Base-by-base conservation (phyloP, 2,888 invertebrate species). In the Agrypnus murinus region DNA sequence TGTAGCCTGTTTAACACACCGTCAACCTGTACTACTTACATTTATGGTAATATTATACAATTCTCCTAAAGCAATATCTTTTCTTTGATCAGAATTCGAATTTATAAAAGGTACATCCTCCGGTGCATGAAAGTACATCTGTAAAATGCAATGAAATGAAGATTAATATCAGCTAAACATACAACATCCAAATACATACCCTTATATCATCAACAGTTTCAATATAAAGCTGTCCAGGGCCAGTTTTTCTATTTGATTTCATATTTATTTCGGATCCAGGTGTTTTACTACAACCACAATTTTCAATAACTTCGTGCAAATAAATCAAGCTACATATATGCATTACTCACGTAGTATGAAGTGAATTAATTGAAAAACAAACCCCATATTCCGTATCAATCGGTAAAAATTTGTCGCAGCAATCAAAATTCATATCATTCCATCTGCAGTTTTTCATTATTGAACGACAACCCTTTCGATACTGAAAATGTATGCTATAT, bases 311-410 rank as follows among this genome's bases (percentile, higher is more conserved):
- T 17, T 17, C 31, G 15, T 14, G 17, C 15, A 46, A 32, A 34
- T 2, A 9, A 48, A 53, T 17, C 46, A 9, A 17, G 31, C n/a
- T 46, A 10, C 5, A 6, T 12, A 31, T n/a, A n/a, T n/a, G n/a
- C n/a, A n/a, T 55, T 34, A 36, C 77, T 77, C 82, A 87, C 87
- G 84, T 86, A 48, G 92, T 90, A 81, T 93, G 92, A 71, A 90
- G 79, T 0, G 90, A 90, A 79, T 90, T 91, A 50, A 90, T 87
- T 0, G 92, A 88, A 82, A 86, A 92, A 80, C 94, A 94, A 58
- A 85, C 79, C 2, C 94, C 94, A 76, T 90, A 90, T 81, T 93
- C 93, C 0, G 93, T 93, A 75, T 88, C 87, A 15, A 93, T 80
- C 0, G 91, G 90, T 70, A 88, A 84, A 79, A 94, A 93, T 77